A percentile compares a stretch with the other conserved stretches of the same genome.
Evolutionary conservation across 2,888 invertebrate species (phyloP).

Genomic region (Melanostoma mellinum): DNA sequence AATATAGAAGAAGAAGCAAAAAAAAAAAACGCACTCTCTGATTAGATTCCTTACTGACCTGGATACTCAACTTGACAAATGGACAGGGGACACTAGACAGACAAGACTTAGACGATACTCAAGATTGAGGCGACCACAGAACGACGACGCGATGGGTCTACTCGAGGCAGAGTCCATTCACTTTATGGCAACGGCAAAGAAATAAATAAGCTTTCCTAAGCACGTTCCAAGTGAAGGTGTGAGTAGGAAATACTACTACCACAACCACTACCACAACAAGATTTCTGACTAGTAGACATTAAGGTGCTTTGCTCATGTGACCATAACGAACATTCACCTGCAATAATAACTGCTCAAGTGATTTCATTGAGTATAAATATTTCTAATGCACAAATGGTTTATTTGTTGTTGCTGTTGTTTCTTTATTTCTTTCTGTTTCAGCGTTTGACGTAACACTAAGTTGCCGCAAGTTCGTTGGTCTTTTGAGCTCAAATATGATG

Average conservation of each 20-base stretch:
- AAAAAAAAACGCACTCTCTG: constrained; percentile 16
- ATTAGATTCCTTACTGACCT: constrained; percentile 72
- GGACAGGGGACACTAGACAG: constrained; percentile 58
- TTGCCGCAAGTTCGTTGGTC: constrained; percentile 63
- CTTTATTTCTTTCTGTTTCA: constrained; percentile 50
- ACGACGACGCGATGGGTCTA: neutral
- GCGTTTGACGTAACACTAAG: constrained; percentile 60
- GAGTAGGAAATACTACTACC: constrained; percentile 50
- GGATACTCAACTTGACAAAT: constrained; percentile 60
- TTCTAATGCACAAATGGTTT: constrained; percentile 40
- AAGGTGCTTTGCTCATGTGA: constrained; percentile 67
- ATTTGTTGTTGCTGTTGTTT: constrained; percentile 13
- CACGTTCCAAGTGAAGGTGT: constrained; percentile 61
- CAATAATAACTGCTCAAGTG: constrained; percentile 69
- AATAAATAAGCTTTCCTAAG: constrained; percentile 33
- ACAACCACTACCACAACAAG: constrained; percentile 26
- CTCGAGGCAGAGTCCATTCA: constrained; percentile 56
- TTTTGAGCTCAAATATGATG: constrained; percentile 41
- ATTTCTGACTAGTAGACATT: constrained; percentile 53
- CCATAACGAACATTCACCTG: constrained; percentile 74
- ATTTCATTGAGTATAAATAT: constrained; percentile 34
- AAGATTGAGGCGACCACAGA: constrained; percentile 7
- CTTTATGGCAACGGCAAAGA: constrained; percentile 22
- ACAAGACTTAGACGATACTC: constrained; percentile 54
- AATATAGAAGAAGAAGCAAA: constrained; percentile 10